Conservation (phyloP, 2,113 vertebrate genomes). For the Sterna hirundo region DNA sequence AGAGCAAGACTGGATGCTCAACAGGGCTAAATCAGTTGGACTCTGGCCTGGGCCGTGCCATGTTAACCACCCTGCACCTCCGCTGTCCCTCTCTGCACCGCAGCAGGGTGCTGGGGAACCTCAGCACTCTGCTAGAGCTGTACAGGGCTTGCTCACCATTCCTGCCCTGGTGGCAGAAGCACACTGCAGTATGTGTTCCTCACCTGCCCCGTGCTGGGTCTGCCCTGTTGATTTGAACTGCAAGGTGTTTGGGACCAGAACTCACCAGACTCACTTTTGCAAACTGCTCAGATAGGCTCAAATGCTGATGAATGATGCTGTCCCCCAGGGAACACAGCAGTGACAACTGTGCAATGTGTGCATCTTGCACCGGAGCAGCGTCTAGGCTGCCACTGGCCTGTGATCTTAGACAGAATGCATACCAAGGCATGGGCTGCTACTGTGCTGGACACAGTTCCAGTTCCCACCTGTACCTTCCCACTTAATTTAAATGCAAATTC, state of each 20-base stretch:
- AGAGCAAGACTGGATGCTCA: neutral
- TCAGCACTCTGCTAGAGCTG: neutral
- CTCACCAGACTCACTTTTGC: neutral
- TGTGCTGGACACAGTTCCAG: neutral
- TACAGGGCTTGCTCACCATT: neutral
- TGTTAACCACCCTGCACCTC: neutral
- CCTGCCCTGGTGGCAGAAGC: neutral
- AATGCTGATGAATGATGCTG: neutral
- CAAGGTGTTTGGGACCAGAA: neutral
- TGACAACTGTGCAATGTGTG: neutral
- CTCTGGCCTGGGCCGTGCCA: neutral
- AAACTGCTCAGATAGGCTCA: neutral
- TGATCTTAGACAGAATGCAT: neutral
- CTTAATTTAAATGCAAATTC: neutral
- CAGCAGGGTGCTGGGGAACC: neutral
- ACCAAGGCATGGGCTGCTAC: neutral
- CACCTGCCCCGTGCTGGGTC: neutral
- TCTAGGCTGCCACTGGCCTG: neutral
- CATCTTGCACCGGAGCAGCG: neutral
- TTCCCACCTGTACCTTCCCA: neutral
- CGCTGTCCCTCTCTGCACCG: neutral
- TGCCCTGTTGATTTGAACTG: neutral
- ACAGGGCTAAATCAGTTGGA: fast-evolving
- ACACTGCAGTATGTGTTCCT: neutral
- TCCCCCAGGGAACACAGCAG: neutral